A percentile compares a stretch with the other conserved stretches of the same genome.
These are phyloP conservation scores for Melanotaenia parkinsoni DNA, from an alignment of 2,797 vertebrate species.

Conservation along the genomic window DNA sequence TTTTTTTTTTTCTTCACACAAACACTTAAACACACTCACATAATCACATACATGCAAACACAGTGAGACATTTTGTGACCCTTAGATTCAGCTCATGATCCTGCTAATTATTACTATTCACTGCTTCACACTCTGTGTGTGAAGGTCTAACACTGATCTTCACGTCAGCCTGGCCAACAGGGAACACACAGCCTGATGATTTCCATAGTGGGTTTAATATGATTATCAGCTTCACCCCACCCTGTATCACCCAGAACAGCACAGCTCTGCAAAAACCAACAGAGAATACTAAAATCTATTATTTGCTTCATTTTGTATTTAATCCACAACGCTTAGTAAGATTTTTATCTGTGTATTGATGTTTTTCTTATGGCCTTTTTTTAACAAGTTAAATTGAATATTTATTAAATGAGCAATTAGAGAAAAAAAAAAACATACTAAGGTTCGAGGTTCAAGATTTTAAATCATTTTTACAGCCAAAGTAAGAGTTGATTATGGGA, in stretches of 20 bases:
- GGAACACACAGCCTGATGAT: conserved; percentile 79
- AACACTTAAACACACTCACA: conserved; percentile 5
- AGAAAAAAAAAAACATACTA: conserved; percentile 2
- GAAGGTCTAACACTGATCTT: conserved; percentile 80
- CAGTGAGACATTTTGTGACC: conserved; percentile 76
- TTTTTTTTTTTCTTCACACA: neutral
- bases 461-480: neutral
- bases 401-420: conserved; percentile 56
- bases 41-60: conserved; percentile 23
- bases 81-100: conserved; percentile 84
- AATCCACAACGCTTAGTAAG: conserved; percentile 64
- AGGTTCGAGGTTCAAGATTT: no score
- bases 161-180: conserved; percentile 77
- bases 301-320: conserved; percentile 83
- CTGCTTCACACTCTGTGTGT: conserved; percentile 79
- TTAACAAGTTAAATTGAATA: conserved; percentile 24
- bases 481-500: neutral
- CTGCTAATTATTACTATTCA: conserved; percentile 87
- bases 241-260: conserved; percentile 64
- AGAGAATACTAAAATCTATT: conserved; percentile 85
- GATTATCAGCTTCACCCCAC: conserved; percentile 83
- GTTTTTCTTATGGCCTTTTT: conserved; percentile 12
- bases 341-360: conserved; percentile 52
- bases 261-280: conserved; percentile 59
- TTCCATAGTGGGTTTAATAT: conserved; percentile 87